A percentile compares a stretch with the other conserved stretches of the same genome.
phyloP scores from a whole-genome alignment of 2,888 invertebrate genomes.

The Hirtodrosophila trivittata region DNA sequence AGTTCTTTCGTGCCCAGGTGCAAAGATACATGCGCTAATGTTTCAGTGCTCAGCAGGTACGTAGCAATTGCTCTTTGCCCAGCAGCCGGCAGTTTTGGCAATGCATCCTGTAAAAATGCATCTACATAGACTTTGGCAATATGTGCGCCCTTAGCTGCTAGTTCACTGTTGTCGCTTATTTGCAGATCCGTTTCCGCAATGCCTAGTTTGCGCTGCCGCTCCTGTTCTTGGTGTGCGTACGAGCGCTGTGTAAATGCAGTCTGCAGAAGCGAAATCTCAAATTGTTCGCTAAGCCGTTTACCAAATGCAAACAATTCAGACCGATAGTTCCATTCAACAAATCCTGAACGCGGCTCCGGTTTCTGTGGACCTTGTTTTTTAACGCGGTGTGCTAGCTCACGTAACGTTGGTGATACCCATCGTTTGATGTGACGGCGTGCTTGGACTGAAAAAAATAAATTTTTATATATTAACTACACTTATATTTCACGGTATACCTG shows the following conservation, averaged over 20 bases:
- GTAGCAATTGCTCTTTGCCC: constrained; percentile 88
- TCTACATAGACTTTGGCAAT: constrained; percentile 88
- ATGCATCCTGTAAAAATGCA: constrained; percentile 87
- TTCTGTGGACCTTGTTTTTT: constrained; percentile 86
- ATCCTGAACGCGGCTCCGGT: constrained; percentile 86
- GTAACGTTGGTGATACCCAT: constrained; percentile 89
- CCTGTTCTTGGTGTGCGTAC: constrained; percentile 89
- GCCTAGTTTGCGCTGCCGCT: constrained; percentile 88
- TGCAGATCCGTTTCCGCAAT: constrained; percentile 86
- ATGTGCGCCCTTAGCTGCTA: constrained; percentile 88
- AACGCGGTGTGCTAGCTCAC: constrained; percentile 86
- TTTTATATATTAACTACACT: constrained; percentile 28
- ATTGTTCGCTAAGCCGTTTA: constrained; percentile 92
- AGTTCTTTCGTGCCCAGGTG: constrained; percentile 93
- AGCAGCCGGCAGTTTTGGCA: constrained; percentile 90
- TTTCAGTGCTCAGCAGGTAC: constrained; percentile 82
- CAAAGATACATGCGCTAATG: constrained; percentile 88
- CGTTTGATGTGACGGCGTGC: constrained; percentile 82
- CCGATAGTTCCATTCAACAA: constrained; percentile 94
- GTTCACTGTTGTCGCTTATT: constrained; percentile 88
- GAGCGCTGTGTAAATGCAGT: constrained; percentile 92
- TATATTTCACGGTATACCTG: constrained; percentile 30
- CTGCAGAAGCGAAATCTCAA: constrained; percentile 88
- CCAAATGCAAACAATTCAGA: constrained; percentile 95
- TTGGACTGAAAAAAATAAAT: constrained; percentile 41